A percentile compares a stretch with the other conserved stretches of the same genome.
phyloP scores from a whole-genome alignment of 2,888 invertebrate species.

The Palloptera scutellata region DNA sequence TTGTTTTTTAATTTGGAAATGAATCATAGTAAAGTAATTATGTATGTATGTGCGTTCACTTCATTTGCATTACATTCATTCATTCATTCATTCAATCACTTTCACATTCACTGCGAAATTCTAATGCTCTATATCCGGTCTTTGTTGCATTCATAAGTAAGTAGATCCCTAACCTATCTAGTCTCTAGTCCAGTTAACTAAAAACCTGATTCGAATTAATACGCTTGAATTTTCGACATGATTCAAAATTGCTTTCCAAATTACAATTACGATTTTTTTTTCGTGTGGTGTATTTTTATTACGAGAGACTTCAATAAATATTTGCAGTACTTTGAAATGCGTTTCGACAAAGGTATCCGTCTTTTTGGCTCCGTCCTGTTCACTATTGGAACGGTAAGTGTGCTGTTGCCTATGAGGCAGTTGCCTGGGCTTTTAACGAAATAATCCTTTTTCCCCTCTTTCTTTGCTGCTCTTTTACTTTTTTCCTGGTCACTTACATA shows the following conservation, averaged over 20 bases:
- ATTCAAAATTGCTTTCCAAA: not conserved
- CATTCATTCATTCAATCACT: too few relatives aligned
- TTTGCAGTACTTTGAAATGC: conserved; percentile 75
- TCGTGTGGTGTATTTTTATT: conserved; percentile 4
- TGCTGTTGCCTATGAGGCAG: not conserved
- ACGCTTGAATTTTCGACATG: not conserved
- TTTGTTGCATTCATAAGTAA: not conserved
- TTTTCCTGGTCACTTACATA: not conserved
- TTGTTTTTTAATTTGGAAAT: too few relatives aligned
- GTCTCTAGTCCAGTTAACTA: not conserved
- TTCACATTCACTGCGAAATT: not conserved
- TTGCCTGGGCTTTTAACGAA: not conserved
- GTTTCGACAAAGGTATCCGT: conserved; percentile 76
- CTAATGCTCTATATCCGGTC: not conserved
- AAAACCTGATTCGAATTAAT: not conserved
- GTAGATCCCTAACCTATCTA: not conserved
- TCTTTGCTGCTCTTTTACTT: not conserved
- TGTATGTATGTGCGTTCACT: too few relatives aligned
- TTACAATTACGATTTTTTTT: not conserved
- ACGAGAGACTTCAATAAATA: conserved; percentile 21
- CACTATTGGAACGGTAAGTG: conserved; percentile 73
- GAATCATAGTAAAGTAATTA: too few relatives aligned
- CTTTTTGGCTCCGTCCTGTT: conserved; percentile 76
- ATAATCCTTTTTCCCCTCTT: not conserved
- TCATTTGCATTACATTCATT: too few relatives aligned